Conservation (phyloP, 2,888 invertebrate genomes). For the Trimorus sp. region DNA sequence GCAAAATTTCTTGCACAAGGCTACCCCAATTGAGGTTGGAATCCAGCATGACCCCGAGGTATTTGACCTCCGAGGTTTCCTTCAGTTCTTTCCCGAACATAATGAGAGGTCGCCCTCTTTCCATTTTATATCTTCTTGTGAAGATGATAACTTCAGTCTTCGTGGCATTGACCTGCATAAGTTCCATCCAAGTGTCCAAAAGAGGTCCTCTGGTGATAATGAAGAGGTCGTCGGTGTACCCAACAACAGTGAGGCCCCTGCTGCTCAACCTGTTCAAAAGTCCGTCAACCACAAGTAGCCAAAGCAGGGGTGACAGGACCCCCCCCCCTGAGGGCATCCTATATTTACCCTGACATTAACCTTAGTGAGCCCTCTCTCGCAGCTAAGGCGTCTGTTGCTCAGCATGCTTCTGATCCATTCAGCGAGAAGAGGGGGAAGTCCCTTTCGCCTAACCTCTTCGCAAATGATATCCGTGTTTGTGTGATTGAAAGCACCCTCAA, state of each 20-base stretch:
- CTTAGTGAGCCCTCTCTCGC: neutral
- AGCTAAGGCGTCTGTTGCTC: neutral
- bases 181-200: neutral
- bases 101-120: neutral
- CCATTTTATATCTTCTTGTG: constrained; percentile 3
- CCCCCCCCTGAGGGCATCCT: neutral
- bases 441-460: neutral
- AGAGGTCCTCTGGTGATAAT: neutral
- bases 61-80: constrained; percentile 10
- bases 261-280: neutral
- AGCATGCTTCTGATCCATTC: constrained; percentile 13
- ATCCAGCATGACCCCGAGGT: constrained; percentile 16
- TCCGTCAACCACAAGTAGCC: neutral
- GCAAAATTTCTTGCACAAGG: constrained; percentile 10
- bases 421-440: neutral
- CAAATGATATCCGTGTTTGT: constrained; percentile 7
- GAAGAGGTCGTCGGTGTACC: neutral
- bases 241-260: neutral
- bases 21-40: constrained; percentile 5
- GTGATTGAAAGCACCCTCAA: constrained; percentile 10
- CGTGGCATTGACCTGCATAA: constrained; percentile 2
- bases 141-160: constrained; percentile 14
- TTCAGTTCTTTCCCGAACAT: neutral
- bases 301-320: neutral
- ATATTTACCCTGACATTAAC: neutral